Base-by-base conservation (phyloP, 37 sponge, comb jelly and placozoan species). In the Aphrocallistes beatrix region DNA sequence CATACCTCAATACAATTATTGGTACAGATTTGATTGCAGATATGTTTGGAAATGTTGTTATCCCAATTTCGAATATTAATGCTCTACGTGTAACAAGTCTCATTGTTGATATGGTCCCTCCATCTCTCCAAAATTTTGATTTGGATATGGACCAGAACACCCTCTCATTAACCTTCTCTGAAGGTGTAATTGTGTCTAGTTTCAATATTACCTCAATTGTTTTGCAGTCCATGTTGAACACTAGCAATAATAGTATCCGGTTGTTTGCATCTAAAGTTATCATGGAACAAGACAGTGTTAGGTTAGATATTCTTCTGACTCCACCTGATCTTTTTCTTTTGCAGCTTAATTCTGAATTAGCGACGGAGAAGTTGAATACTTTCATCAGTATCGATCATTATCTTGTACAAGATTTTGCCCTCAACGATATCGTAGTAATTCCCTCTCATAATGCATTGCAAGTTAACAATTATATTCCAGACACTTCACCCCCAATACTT, bases 351-450 rank as follows among this genome's bases (percentile, higher is more conserved):
- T 19, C 3, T 25, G 1, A 60, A 19, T 60, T 95, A 34, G 93
- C 92, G n/a, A 93, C 90, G 30, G 51, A 48, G n/a, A 36, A 81
- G 9, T 87, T 60, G n/a, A 81, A 88, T 51, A 92, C 94, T 9
- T 92, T 81, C 83, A 85, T 94, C 39, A 89, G 91, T 45, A 87
- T 91, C 34, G 84, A 88, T 37, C 90, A 90, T 10, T 88, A 90
- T 38, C 85, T 90, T 39, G 88, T 91, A n/a, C 69, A 81, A 37
- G 90, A 94, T 84, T 88, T 91, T 38, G 90, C 90, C 3, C 75
- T 60, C 21, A 60, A 60, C 21, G 17, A 60, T 25, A 60, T 60
- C 3, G 17, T 60, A 3, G 28, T 30, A 8, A 60, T 60, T 30
- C 34, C 75, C 25, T 19, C 3, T 28, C 10, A 13, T 60, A 28